Conservation (phyloP, 2,797 vertebrate genomes). For the Adelosebastes latens region DNA sequence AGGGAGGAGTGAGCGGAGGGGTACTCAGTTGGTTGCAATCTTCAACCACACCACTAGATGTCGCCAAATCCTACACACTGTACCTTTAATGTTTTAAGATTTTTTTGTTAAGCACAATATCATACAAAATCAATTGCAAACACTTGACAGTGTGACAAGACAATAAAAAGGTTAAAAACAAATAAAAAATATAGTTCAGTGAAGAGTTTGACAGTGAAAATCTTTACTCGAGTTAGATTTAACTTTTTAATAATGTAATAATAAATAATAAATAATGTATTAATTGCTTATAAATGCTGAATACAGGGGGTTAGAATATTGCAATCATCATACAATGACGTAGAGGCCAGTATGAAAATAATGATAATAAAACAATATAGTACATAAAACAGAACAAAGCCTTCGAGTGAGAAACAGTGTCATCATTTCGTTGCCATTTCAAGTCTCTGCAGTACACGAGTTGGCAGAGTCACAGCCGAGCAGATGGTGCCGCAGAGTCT, state of each 20-base stretch:
- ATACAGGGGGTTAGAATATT: background rate
- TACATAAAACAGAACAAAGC: background rate
- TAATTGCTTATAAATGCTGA: background rate
- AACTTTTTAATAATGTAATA: background rate
- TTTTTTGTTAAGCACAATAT: background rate
- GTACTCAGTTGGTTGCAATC: too few species aligned
- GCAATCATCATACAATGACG: background rate
- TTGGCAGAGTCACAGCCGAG: constrained; percentile 42
- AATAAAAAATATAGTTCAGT: background rate
- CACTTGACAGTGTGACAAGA: background rate
- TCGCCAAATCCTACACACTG: too few species aligned
- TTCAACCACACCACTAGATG: too few species aligned
- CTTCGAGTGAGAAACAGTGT: constrained; percentile 1
- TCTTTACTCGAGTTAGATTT: background rate
- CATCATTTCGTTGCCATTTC: background rate
- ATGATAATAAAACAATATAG: background rate
- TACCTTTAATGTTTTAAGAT: background rate
- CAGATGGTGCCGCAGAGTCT: constrained; percentile 55
- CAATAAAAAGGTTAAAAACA: background rate
- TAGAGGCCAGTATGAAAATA: background rate
- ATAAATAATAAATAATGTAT: too few species aligned
- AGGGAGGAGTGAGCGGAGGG: too few species aligned
- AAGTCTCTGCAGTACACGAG: constrained; percentile 24
- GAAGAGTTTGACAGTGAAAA: background rate
- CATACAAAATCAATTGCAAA: background rate